Evolutionary conservation across 2,113 vertebrate species (phyloP), one percentile per base, ranked within the genome.

Genomic region (Tyrannus savana): DNA sequence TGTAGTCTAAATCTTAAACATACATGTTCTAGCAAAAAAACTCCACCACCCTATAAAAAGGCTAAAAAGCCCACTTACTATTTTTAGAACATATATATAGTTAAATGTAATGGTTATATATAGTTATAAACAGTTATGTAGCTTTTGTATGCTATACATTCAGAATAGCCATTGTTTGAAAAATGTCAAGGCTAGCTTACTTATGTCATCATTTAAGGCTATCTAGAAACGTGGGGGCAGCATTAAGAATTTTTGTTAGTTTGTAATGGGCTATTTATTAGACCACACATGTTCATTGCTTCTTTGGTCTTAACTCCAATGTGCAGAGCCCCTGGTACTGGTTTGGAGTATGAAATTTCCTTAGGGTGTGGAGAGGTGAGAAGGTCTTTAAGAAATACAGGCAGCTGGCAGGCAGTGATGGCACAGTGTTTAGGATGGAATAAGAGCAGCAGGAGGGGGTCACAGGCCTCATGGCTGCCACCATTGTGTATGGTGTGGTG

Each of bases 401-500:
- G 18, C n/a, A 75, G 23, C 75, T 21, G 46, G 13, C 53, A 35
- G 68, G 35, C 19, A 64, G 59, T 9, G 46, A 19, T 4, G 5
- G n/a, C 63, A 59, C 33, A 14, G 49, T 12, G 50, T 31, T 59
- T 5, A 31, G 24, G 23, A 22, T 37, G 72, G 39, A 37, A 9
- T 3, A 22, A 19, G 13, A n/a, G 39, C 58, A 67, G 47, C 42
- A 42, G 42, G 49, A 83, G 25, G 16, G 37, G 30, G 16, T 19
- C 47, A 30, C 30, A 8, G 27, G 44, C 21, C 19, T 12, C 19
- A 9, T 0, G 3, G 25, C 39, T 73, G 27, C 17, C 7, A 4
- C 41, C 53, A 14, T 3, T 0, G 0, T 11, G 21, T 19, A n/a
- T 5, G 2, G 7, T 17, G 8, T 33, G 12, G 46, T 56, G 35